These are phyloP conservation scores for Balaenoptera acutorostrata DNA, from an alignment of 2,113 vertebrate genomes.

Conservation along the genomic window DNA sequence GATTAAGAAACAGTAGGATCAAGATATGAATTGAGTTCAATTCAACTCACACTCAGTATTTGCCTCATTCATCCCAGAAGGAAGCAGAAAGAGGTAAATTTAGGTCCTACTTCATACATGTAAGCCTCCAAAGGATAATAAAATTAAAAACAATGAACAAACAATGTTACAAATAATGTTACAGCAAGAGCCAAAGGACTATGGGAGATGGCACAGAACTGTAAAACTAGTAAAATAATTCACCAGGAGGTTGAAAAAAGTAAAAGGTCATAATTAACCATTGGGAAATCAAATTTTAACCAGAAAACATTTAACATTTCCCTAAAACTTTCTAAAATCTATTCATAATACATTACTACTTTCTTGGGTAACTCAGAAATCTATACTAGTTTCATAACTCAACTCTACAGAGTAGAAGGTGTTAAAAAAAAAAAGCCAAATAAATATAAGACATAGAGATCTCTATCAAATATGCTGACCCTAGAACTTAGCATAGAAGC, in stretches of 20 bases:
- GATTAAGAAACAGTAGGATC: background rate
- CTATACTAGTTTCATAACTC: background rate
- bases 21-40: background rate
- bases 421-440: background rate
- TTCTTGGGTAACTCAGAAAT: slow-evolving; percentile 15
- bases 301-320: background rate
- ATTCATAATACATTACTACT: background rate
- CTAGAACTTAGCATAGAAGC: background rate
- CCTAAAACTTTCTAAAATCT: slow-evolving; percentile 22
- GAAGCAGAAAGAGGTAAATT: background rate
- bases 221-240: slow-evolving; percentile 1
- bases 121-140: background rate
- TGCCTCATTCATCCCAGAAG: background rate
- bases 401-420: background rate
- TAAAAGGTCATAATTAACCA: background rate
- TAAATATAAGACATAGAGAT: background rate
- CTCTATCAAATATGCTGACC: background rate
- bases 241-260: background rate
- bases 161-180: background rate
- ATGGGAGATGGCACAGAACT: background rate
- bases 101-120: background rate
- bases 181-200: background rate
- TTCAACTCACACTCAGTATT: background rate
- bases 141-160: background rate
- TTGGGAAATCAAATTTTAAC: slow-evolving; percentile 7